Conservation (phyloP, 2,113 vertebrate genomes). For the Glareola pratincola region DNA sequence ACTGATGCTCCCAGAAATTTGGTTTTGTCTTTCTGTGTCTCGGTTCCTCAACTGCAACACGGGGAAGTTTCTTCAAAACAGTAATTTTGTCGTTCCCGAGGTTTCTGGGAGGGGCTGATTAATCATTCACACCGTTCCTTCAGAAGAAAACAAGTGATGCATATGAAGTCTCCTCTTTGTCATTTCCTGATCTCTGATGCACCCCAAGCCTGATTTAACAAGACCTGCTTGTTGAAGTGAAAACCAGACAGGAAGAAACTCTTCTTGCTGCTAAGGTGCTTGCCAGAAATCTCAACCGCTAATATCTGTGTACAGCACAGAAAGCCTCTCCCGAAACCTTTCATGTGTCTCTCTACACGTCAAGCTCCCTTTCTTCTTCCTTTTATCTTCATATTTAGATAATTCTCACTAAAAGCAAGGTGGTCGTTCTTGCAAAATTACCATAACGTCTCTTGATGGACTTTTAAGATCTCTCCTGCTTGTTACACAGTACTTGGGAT, state of each 20-base stretch:
- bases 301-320: not conserved
- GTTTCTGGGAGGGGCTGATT: not conserved
- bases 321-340: constrained; percentile 31
- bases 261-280: not conserved
- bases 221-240: not conserved
- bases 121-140: not conserved
- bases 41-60: not conserved
- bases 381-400: constrained; percentile 63
- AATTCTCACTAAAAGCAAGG: constrained; percentile 58
- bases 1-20: not conserved
- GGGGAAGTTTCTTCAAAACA: not conserved
- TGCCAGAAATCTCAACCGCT: constrained; percentile 19
- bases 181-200: not conserved
- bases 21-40: not conserved
- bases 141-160: not conserved
- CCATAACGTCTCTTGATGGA: constrained; percentile 36
- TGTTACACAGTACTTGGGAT: not conserved
- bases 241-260: constrained; percentile 16
- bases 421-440: constrained; percentile 27
- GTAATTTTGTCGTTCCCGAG: not conserved
- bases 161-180: not conserved
- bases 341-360: constrained; percentile 50
- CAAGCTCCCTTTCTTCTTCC: constrained; percentile 41
- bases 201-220: not conserved
- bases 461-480: constrained; percentile 41